Conservation (phyloP, 2,113 vertebrate genomes). For the Sialia sialis region DNA sequence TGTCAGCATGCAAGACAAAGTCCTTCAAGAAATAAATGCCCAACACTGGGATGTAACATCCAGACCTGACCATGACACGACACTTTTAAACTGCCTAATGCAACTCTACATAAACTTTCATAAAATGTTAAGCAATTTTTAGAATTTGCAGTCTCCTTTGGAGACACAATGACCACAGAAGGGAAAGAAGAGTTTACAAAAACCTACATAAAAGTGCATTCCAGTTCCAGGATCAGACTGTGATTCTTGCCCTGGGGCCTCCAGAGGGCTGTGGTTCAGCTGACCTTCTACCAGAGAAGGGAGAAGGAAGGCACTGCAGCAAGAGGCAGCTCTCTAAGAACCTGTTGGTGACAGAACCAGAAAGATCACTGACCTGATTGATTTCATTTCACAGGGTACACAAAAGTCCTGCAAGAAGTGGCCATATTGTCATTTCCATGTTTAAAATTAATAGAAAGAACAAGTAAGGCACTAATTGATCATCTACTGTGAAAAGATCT, state of each 20-base stretch:
- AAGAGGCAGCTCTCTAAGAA: background rate
- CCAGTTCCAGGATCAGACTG: background rate
- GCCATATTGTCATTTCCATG: background rate
- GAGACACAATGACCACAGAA: background rate
- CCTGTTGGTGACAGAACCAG: background rate
- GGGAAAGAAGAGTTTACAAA: background rate
- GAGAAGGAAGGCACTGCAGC: background rate
- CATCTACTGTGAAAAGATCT: background rate
- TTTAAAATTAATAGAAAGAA: background rate
- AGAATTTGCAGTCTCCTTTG: background rate
- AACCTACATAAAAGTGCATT: background rate
- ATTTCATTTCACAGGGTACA: background rate
- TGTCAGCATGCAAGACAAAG: background rate
- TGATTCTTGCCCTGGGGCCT: background rate
- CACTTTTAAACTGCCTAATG: background rate
- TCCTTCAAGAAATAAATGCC: background rate
- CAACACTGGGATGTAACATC: background rate
- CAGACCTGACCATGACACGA: background rate
- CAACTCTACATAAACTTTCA: background rate
- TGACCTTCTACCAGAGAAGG: background rate
- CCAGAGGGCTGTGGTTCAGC: background rate
- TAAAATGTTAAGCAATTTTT: background rate
- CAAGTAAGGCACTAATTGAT: constrained; percentile 29
- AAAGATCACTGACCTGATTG: background rate
- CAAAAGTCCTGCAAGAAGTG: background rate